Base-by-base conservation (phyloP, 2,888 invertebrate species). In the Leptinotarsa tumamoca region DNA sequence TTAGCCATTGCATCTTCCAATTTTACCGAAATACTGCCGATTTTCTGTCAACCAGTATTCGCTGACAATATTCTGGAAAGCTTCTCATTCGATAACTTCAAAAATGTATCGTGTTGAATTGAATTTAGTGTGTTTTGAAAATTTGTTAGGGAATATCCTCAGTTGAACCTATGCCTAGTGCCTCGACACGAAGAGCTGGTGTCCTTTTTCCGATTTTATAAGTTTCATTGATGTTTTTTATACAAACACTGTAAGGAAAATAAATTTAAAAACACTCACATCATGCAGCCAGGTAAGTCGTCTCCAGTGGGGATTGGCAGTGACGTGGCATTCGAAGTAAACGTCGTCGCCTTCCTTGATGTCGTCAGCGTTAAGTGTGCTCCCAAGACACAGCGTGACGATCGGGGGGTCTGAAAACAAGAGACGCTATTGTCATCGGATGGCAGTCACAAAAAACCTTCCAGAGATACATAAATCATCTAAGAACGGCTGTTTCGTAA, bases 281-380 rank as follows among this genome's bases (percentile, higher is more conserved):
- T 96, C 94, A 86, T 96, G 96, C 83, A 95, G 90, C 96, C 96
- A 96, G 82, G 94, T 92, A 80, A 96, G 92, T 85, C 95, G 94
- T 85, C 95, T 92, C 90, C 94, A 95, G 79, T 93, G 93, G 54
- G 96, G 96, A 90, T 96, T 96, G 84, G 96, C 95, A 85, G 94
- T 93, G 85, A 96, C 95, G 90, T 95, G 95, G 90, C 96, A 96
- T 90, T 96, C 96, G 89, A 96, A 96, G 90, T 96, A 96, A 77
- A 96, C 96, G 90, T 96, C 96, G 86, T 96, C 96, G 71, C 96
- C 96, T 89, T 96, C 96, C 89, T 96, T 96, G 90, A 96, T 96
- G 90, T 96, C 96, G 81, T 94, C 94, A 75, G 95, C 93, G 84
- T 94, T 94, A 82, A 96, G 90, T 75, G 96, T 96, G 86, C 95